These are phyloP conservation scores for Dascillus cervinus DNA, from an alignment of 2,888 invertebrate genomes.

Conservation along the genomic window DNA sequence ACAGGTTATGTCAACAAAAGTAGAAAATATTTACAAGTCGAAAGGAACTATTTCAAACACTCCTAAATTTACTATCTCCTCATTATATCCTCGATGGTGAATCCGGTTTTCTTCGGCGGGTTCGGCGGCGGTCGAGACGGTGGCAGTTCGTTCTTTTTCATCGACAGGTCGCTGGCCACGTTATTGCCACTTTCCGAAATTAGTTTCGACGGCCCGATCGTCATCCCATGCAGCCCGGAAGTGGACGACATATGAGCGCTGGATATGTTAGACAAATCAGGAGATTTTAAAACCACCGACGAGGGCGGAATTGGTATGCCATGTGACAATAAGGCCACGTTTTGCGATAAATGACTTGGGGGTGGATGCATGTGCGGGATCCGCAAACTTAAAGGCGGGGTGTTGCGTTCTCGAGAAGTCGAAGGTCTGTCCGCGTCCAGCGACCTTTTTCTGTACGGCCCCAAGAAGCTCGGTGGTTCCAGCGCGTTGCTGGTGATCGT, in stretches of 20 bases:
- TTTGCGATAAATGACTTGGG: slow-evolving; percentile 12
- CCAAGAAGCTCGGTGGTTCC: slow-evolving; percentile 45
- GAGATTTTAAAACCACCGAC: slow-evolving; percentile 36
- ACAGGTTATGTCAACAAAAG: no score
- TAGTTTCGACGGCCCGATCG: slow-evolving; percentile 1
- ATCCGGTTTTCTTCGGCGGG: slow-evolving; percentile 68
- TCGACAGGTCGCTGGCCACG: slow-evolving; percentile 39
- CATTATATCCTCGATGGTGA: slow-evolving; percentile 89
- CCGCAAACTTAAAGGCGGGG: slow-evolving; percentile 33
- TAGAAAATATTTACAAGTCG: no score
- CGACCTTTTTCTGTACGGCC: slow-evolving; percentile 50
- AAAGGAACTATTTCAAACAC: no score
- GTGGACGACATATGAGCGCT: not conserved
- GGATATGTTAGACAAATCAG: slow-evolving; percentile 18
- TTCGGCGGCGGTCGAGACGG: slow-evolving; percentile 51
- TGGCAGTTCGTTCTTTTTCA: slow-evolving; percentile 35
- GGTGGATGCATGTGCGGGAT: slow-evolving; percentile 27
- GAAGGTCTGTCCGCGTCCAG: slow-evolving; percentile 46
- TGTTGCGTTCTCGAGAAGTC: slow-evolving; percentile 31
- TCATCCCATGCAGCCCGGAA: not conserved
- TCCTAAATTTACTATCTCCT: slow-evolving; percentile 66
- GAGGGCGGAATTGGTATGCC: slow-evolving; percentile 26
- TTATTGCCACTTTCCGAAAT: slow-evolving; percentile 17
- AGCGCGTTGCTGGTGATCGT: slow-evolving; percentile 42
- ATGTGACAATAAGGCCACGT: slow-evolving; percentile 24